Evolutionary conservation across 2,113 vertebrate genomes (phyloP).

Genomic region (Bungarus multicinctus): DNA sequence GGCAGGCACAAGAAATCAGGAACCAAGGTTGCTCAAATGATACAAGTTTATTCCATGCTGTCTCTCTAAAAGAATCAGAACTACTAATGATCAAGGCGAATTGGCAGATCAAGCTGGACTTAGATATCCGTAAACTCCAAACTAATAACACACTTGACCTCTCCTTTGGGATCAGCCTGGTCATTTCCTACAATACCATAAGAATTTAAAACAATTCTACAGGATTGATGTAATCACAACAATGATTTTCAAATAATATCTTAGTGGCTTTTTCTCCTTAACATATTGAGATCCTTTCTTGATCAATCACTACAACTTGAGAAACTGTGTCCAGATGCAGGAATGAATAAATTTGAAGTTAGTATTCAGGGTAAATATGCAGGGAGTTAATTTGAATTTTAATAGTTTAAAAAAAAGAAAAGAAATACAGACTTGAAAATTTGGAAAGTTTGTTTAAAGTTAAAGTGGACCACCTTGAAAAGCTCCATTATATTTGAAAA

Average conservation of each 20-base stretch:
- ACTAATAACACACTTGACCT: background rate
- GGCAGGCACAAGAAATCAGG: background rate
- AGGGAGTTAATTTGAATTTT: conserved; percentile 69
- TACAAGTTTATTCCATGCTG: background rate
- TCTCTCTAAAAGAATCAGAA: background rate
- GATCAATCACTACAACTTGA: conserved; percentile 66
- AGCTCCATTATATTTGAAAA: conserved; percentile 36
- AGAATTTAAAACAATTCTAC: conserved; percentile 35
- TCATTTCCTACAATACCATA: conserved; percentile 24
- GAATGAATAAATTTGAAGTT: conserved; percentile 65
- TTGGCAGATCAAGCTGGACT: background rate
- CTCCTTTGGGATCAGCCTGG: background rate
- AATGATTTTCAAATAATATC: conserved; percentile 57
- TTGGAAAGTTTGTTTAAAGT: conserved; percentile 46
- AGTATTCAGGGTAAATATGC: conserved; percentile 59
- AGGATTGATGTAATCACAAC: conserved; percentile 29
- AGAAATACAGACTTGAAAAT: conserved; percentile 51
- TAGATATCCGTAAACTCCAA: background rate
- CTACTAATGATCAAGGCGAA: background rate
- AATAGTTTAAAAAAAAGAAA: conserved; percentile 40
- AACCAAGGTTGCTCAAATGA: background rate
- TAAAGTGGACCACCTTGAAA: conserved; percentile 21
- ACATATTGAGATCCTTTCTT: conserved; percentile 68
- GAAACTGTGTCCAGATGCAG: conserved; percentile 65
- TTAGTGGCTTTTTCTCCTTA: conserved; percentile 55